Base-by-base conservation (phyloP, 1,140 invertebrate genomes). In the Acromyrmex echinatior region DNA sequence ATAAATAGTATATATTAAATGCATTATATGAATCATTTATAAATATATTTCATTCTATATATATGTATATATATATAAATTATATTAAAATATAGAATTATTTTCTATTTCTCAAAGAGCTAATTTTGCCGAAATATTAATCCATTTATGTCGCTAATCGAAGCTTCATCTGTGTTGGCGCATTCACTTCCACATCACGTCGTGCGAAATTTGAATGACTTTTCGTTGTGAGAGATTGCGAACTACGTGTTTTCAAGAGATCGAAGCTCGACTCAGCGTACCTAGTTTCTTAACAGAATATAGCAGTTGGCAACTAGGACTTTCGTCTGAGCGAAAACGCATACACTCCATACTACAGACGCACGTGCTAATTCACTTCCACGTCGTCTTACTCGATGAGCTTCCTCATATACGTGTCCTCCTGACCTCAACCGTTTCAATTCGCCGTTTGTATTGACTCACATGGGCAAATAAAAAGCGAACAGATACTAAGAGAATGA, bases 241-340 rank as follows among this genome's bases (percentile, higher is more conserved):
- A 85, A 25, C 18, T 77, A 53, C 71, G 21, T 49, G 18, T 68
- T 87, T 74, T 45, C 65, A 53, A 81, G 85, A 87, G 70, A 74
- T 84, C 62, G 45, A 68, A 81, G 49, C 56, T 70, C 39, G 63
- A 51, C 45, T 62, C 81, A 78, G 60, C 51, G 28, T 18, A 53
- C 25, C 74, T 79, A 91, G 88, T 92, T 92, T 79, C 87, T 88
- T 92, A 91, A 92, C 88, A 92, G 89, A 88, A 92, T 92, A 92
- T 90, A 71, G 66, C 91, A 90, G 88, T 89, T 91, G 86, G 87
- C 79, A 92, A 92, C 82, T 91, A 89, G 89, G 78, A 91, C 87
- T 92, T 91, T 84, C 86, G 90, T 65, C 80, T 86, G 87, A 92
- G 90, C 77, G 89, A 90, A 80, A 92, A 71, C 82, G 79, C 39